Conservation (phyloP, 2,797 vertebrate genomes). For the Bryconaethiops microstoma region DNA sequence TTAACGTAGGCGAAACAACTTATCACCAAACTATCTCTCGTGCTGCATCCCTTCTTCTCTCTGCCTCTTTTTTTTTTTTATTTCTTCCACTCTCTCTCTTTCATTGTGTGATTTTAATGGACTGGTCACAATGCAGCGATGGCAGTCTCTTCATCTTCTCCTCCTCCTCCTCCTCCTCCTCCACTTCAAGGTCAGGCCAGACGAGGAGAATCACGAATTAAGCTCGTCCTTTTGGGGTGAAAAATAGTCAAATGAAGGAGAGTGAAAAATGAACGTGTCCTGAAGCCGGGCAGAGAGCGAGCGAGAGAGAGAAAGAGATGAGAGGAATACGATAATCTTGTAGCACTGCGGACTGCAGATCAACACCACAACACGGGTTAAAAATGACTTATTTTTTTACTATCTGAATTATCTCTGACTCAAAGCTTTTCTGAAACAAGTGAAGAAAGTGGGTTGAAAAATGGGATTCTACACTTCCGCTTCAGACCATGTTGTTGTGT, state of each 20-base stretch:
- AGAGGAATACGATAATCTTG: slow-evolving; percentile 32
- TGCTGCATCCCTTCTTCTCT: slow-evolving; percentile 72
- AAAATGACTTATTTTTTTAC: neutral
- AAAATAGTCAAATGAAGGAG: slow-evolving; percentile 77
- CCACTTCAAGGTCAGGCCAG: slow-evolving; percentile 77
- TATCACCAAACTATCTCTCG: slow-evolving; percentile 87
- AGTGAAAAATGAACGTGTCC: slow-evolving; percentile 68
- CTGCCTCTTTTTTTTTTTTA: slow-evolving; percentile 50
- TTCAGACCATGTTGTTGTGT: too few relatives aligned
- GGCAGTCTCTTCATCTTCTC: slow-evolving; percentile 75
- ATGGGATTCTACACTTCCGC: too few relatives aligned
- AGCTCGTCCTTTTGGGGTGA: slow-evolving; percentile 70
- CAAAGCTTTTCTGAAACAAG: too few relatives aligned
- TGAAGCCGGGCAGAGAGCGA: slow-evolving; percentile 32
- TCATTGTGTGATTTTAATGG: slow-evolving; percentile 83
- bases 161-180: slow-evolving; percentile 50
- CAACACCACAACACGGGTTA: neutral
- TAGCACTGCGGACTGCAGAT: neutral
- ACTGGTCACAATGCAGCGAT: slow-evolving; percentile 80
- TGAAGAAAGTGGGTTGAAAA: too few relatives aligned
- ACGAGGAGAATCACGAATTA: slow-evolving; percentile 73
- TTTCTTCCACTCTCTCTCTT: slow-evolving; percentile 68
- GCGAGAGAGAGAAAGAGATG: slow-evolving; percentile 22
- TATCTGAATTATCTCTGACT: too few relatives aligned
- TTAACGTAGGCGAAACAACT: slow-evolving; percentile 93